Evolutionary conservation across 2,113 vertebrate genomes (phyloP).

Genomic region (Mastomys coucha): DNA sequence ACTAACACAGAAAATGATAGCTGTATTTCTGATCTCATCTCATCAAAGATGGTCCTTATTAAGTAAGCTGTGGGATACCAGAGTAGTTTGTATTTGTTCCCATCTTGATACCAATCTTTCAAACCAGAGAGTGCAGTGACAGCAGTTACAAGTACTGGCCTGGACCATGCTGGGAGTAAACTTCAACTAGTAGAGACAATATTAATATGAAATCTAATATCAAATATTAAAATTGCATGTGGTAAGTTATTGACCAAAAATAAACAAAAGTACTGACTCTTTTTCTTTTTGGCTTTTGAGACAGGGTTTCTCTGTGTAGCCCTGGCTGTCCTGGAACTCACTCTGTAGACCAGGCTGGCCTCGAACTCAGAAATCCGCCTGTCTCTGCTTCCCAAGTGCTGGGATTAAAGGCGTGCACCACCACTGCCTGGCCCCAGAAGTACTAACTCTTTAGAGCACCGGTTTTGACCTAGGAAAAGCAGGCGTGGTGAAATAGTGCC

Average conservation of each 20-base stretch:
- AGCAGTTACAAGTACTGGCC: neutral
- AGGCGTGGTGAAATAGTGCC: conserved; percentile 2
- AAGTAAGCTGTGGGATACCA: neutral
- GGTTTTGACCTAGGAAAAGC: conserved; percentile 23
- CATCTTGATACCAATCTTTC: conserved; percentile 21
- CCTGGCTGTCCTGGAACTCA: too few relatives aligned
- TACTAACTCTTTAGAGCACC: conserved; percentile 39
- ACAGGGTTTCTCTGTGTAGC: too few relatives aligned
- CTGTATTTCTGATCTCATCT: neutral
- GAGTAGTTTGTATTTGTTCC: neutral
- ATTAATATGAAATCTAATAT: conserved; percentile 27
- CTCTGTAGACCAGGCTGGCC: too few relatives aligned
- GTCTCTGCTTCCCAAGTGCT: too few relatives aligned
- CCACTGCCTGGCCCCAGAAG: neutral
- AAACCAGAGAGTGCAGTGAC: neutral
- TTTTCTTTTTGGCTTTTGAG: too few relatives aligned
- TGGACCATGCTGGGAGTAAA: neutral
- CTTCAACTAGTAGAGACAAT: neutral
- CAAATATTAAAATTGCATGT: conserved; percentile 33
- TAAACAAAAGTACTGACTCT: too few relatives aligned
- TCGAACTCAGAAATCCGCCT: too few relatives aligned
- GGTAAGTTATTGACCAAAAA: conserved; percentile 47
- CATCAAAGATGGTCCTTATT: neutral
- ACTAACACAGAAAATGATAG: conserved; percentile 6
- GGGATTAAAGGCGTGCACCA: too few relatives aligned